These are phyloP conservation scores for Pheosia tremula DNA, from an alignment of 2,888 invertebrate genomes.

Conservation along the genomic window DNA sequence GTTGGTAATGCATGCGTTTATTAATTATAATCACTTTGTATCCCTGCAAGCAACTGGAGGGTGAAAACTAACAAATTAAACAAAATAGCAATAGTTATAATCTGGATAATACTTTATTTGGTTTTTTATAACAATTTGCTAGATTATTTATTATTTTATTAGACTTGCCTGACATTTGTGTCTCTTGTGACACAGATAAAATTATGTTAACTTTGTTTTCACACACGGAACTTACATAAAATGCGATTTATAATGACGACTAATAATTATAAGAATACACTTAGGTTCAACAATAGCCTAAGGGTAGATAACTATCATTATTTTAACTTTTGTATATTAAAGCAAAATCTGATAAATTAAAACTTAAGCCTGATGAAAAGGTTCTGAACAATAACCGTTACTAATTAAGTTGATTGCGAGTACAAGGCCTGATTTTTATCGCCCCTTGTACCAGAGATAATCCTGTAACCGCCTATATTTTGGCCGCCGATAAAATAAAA, in stretches of 20 bases:
- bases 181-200: too few relatives aligned
- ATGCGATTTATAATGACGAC: too few relatives aligned
- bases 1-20: not conserved
- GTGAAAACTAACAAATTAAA: not conserved
- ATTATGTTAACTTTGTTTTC: too few relatives aligned
- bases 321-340: not conserved
- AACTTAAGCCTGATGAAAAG: not conserved
- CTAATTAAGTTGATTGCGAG: not conserved
- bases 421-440: not conserved
- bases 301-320: too few relatives aligned
- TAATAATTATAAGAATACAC: too few relatives aligned
- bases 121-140: too few relatives aligned
- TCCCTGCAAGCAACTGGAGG: not conserved
- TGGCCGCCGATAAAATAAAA: conserved; percentile 1
- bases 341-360: not conserved
- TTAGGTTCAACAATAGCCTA: too few relatives aligned
- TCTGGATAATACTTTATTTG: too few relatives aligned
- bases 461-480: not conserved
- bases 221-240: too few relatives aligned
- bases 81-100: too few relatives aligned
- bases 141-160: too few relatives aligned
- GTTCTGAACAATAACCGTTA: not conserved
- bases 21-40: not conserved
- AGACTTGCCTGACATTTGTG: too few relatives aligned
- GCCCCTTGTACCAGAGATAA: not conserved